These are phyloP conservation scores for Lamellibrachia columna DNA, from an alignment of 2,888 invertebrate species.

Conservation along the genomic window DNA sequence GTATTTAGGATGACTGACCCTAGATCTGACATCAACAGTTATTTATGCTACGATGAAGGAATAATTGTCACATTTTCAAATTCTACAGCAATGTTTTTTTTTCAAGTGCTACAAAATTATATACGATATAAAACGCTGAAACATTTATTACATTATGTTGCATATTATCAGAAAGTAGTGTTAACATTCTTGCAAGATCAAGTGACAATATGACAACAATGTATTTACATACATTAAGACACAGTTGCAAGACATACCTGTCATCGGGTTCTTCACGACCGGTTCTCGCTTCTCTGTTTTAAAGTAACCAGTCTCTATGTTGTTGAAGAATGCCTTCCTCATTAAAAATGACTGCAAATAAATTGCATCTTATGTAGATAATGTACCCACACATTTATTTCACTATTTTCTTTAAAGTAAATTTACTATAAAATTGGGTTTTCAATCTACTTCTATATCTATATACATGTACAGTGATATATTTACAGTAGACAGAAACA, in stretches of 20 bases:
- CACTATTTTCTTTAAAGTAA: background rate
- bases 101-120: too few species aligned
- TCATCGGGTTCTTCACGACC: conserved; percentile 85
- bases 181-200: background rate
- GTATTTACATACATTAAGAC: background rate
- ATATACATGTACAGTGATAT: too few species aligned
- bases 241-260: conserved; percentile 65
- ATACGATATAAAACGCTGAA: too few species aligned
- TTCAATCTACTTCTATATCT: background rate
- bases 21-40: too few species aligned
- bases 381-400: background rate
- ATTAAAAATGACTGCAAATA: conserved; percentile 78
- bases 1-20: background rate
- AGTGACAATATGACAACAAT: background rate
- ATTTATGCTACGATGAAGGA: too few species aligned
- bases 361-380: conserved; percentile 24
- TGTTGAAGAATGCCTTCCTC: conserved; percentile 93
- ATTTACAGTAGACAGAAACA: background rate
- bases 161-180: background rate
- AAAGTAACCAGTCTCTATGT: conserved; percentile 94
- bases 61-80: too few species aligned
- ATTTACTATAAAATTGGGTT: background rate
- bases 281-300: conserved; percentile 83
- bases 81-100: too few species aligned
- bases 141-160: background rate